phyloP scores from a whole-genome alignment of 2,797 vertebrate genomes.

The Chelmon rostratus region DNA sequence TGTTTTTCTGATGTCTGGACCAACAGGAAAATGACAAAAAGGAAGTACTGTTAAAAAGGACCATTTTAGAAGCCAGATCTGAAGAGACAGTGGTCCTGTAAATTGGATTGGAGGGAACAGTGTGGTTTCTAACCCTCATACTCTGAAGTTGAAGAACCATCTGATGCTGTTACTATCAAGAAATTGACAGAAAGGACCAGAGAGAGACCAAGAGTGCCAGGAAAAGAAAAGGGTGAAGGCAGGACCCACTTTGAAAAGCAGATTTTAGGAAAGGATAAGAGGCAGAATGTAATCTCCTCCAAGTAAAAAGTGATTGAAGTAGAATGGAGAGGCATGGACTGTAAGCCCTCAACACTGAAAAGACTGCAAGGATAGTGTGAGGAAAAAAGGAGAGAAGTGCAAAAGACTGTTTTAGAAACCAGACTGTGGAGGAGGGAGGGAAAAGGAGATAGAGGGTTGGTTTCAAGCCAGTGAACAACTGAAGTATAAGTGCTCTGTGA shows the following conservation, averaged over 20 bases:
- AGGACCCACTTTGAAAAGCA: constrained; percentile 29
- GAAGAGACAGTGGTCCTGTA: constrained; percentile 23
- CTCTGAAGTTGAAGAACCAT: constrained; percentile 46
- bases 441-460: constrained; percentile 32
- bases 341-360: constrained; percentile 27
- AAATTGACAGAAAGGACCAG: constrained; percentile 22
- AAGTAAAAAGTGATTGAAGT: constrained; percentile 47
- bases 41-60: not conserved
- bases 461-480: constrained; percentile 39
- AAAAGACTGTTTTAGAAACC: constrained; percentile 39
- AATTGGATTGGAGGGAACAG: constrained; percentile 20
- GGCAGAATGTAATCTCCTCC: constrained; percentile 50
- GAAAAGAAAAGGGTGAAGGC: constrained; percentile 9
- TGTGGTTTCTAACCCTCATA: constrained; percentile 40
- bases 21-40: constrained; percentile 5
- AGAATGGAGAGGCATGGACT: constrained; percentile 43
- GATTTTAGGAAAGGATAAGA: constrained; percentile 49
- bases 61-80: constrained; percentile 30
- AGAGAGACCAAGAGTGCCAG: not conserved
- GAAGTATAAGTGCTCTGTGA: constrained; percentile 40
- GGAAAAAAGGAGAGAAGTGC: constrained; percentile 16
- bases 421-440: constrained; percentile 27
- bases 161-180: constrained; percentile 5
- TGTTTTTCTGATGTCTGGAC: constrained; percentile 36
- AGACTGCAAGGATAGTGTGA: constrained; percentile 19